These are phyloP conservation scores for Eupithecia insigniata DNA, from an alignment of 2,888 invertebrate genomes.

Conservation along the genomic window DNA sequence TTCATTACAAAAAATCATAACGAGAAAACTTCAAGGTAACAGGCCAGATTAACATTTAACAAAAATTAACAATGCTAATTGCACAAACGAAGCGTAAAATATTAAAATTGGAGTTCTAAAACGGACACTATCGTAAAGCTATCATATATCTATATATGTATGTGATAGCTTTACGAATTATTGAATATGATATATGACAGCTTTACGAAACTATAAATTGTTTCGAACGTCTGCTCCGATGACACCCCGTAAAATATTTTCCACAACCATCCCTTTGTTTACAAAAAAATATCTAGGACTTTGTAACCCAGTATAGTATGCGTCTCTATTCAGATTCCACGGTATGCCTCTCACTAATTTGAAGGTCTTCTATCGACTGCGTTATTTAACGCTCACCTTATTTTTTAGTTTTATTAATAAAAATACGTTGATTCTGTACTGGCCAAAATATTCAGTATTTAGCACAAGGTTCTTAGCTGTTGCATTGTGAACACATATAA, in stretches of 20 bases:
- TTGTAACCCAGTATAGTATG: background rate
- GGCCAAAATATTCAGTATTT: background rate
- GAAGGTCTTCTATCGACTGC: background rate
- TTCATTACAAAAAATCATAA: background rate
- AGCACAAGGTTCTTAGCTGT: background rate
- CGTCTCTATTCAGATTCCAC: background rate
- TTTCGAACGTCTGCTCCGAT: background rate
- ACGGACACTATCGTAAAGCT: too few species aligned
- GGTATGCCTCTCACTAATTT: background rate
- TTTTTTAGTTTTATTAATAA: background rate
- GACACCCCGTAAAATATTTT: background rate
- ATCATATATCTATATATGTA: too few species aligned
- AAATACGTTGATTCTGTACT: background rate
- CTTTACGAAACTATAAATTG: background rate
- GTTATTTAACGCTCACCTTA: background rate
- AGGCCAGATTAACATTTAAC: too few species aligned
- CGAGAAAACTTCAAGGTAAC: too few species aligned
- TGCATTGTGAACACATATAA: background rate
- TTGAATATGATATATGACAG: background rate
- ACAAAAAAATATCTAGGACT: background rate
- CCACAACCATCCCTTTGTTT: background rate
- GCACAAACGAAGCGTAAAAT: too few species aligned
- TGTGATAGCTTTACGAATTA: too few species aligned
- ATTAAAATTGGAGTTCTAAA: too few species aligned
- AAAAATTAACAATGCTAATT: too few species aligned